A percentile compares a stretch with the other conserved stretches of the same genome.
phyloP scores from a whole-genome alignment of 1,140 invertebrate genomes.

The Tyrophagus putrescentiae region DNA sequence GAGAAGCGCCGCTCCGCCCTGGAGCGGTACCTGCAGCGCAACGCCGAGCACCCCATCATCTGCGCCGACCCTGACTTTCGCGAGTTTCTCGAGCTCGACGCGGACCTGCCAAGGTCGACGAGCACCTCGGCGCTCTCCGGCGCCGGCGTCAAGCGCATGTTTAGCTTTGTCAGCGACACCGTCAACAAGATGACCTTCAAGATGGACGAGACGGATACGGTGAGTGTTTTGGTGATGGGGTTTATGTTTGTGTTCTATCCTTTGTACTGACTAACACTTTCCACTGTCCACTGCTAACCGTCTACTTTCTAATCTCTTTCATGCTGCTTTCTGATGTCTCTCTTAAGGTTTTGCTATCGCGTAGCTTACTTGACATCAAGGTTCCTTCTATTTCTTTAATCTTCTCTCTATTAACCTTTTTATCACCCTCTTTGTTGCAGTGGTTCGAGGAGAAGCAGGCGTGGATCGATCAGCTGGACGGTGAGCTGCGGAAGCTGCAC shows the following conservation, averaged over 20 bases:
- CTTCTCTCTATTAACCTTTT: no score
- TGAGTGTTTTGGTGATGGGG: constrained; percentile 39
- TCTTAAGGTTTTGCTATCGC: neutral
- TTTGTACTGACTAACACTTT: neutral
- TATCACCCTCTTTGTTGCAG: no score
- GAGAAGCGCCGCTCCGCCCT: constrained; percentile 75
- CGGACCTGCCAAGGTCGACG: constrained; percentile 83
- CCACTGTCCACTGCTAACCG: neutral
- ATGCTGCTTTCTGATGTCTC: constrained; percentile 20
- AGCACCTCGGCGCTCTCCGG: constrained; percentile 90
- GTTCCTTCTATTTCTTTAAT: neutral
- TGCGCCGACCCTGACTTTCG: constrained; percentile 86
- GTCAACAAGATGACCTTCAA: constrained; percentile 97
- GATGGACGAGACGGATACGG: constrained; percentile 96
- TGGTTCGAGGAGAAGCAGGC: constrained; percentile 96
- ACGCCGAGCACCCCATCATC: constrained; percentile 73
- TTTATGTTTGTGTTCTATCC: constrained; percentile 7
- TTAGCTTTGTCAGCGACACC: constrained; percentile 91
- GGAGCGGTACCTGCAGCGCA: constrained; percentile 82
- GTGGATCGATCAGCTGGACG: constrained; percentile 80
- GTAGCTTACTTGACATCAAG: constrained; percentile 8
- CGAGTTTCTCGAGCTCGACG: constrained; percentile 86
- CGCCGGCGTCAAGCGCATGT: constrained; percentile 81
- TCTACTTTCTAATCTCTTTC: constrained; percentile 23
- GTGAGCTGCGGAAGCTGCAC: constrained; percentile 71